These are phyloP conservation scores for Taphrorychus bicolor DNA, from an alignment of 2,888 invertebrate genomes.

Conservation along the genomic window DNA sequence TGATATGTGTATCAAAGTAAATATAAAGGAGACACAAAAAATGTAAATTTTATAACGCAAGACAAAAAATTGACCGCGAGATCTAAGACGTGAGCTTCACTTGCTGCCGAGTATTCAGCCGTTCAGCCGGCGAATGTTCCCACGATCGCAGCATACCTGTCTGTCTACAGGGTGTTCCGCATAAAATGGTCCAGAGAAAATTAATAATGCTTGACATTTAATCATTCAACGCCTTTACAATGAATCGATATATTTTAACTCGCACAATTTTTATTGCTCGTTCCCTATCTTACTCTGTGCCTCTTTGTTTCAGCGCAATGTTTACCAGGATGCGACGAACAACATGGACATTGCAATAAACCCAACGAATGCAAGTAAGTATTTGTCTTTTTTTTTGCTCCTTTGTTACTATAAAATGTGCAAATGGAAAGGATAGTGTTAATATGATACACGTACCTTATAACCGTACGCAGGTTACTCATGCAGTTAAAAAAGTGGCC, in stretches of 20 bases:
- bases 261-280: neutral
- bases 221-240: constrained; percentile 26
- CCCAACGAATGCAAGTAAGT: constrained; percentile 98
- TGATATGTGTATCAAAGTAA: constrained; percentile 38
- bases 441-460: constrained; percentile 9
- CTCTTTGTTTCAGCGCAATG: constrained; percentile 84
- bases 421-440: constrained; percentile 20
- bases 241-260: constrained; percentile 5
- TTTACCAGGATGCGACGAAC: constrained; percentile 88
- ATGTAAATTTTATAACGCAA: constrained; percentile 57
- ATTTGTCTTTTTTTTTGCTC: constrained; percentile 44
- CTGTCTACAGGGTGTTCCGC: constrained; percentile 55
- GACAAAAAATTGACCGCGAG: constrained; percentile 59
- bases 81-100: constrained; percentile 59
- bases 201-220: constrained; percentile 39
- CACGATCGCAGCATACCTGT: constrained; percentile 60
- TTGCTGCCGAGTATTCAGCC: constrained; percentile 56
- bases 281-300: constrained; percentile 2
- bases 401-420: constrained; percentile 2
- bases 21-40: constrained; percentile 47
- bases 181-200: constrained; percentile 34
- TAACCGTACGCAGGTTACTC: constrained; percentile 23
- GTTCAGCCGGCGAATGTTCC: constrained; percentile 57
- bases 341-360: constrained; percentile 88
- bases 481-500: constrained; percentile 16